Percentiles rank a stretch among this genome's conserved stretches.
These are phyloP conservation scores for Andricus curvator DNA, from an alignment of 2,888 invertebrate genomes.

Conservation along the genomic window DNA sequence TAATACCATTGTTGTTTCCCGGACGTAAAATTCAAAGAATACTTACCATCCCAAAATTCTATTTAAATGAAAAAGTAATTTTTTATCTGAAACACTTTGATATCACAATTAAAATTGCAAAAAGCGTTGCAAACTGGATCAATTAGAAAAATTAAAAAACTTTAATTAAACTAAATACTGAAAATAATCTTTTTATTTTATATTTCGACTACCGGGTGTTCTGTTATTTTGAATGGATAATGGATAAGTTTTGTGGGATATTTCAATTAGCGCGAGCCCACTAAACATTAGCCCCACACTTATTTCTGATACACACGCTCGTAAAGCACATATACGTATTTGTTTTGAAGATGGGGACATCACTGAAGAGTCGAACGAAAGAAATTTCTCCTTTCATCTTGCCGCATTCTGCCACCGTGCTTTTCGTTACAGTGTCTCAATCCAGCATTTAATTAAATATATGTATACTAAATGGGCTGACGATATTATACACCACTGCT, in stretches of 20 bases:
- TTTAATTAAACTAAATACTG: neutral
- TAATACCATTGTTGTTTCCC: too few species aligned
- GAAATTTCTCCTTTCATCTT: constrained; percentile 62
- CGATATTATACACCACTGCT: constrained; percentile 19
- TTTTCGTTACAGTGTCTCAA: constrained; percentile 29
- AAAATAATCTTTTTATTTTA: constrained; percentile 1
- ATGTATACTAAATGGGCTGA: constrained; percentile 42
- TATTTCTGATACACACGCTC: neutral
- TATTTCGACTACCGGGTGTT: constrained; percentile 59
- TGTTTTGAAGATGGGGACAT: constrained; percentile 22
- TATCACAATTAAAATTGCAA: neutral
- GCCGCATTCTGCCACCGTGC: constrained; percentile 51
- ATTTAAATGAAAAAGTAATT: too few species aligned
- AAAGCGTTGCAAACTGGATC: too few species aligned
- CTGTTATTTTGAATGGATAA: constrained; percentile 44
- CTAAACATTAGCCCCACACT: constrained; percentile 53
- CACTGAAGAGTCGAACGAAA: constrained; percentile 33
- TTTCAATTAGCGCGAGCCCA: constrained; percentile 60
- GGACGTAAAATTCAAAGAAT: too few species aligned
- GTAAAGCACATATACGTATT: constrained; percentile 6
- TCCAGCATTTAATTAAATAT: constrained; percentile 11
- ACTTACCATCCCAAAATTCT: too few species aligned
- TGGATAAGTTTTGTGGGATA: constrained; percentile 42
- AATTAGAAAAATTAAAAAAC: too few species aligned
- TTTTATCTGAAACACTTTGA: neutral